Evolutionary conservation across 2,113 vertebrate genomes (phyloP), one percentile per base, ranked within the genome.

Genomic region (Cepphus grylle): DNA sequence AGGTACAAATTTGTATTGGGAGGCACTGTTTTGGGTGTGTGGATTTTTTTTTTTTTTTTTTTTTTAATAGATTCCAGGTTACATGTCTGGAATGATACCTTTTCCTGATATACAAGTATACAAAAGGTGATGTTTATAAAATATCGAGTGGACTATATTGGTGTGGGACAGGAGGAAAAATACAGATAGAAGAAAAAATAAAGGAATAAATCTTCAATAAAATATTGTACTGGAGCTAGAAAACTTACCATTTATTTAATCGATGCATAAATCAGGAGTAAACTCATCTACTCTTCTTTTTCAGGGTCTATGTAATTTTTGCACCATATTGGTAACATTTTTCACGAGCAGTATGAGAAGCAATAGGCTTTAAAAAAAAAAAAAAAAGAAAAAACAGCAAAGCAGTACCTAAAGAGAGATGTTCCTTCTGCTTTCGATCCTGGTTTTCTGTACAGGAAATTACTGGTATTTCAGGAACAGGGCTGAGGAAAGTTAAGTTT

Each of bases 341-440:
- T 61, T 80, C 11, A 79, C 0, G 0, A 69, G 4, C 4, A 53
- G n/a, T 30, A 15, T 5, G 34, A 26, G 15, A 23, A 69, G 1
- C 0, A 61, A 56, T 18, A 65, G 1, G 3, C 27, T 58, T 67
- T 2, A 16, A 66, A 29, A 36, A 55, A 56, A 20, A 25, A 23
- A 11, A 47, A 29, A 47, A 47, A 47, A 47, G 20, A 19, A 32
- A 30, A 36, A 20, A 0, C 3, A 42, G 3, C 1, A 55, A 47
- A 70, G 16, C 5, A 34, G 12, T 50, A 49, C 6, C 6, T 77
- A 43, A 17, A 14, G 11, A 59, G 15, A 62, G 17, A 38, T 18
- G 8, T 29, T 42, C 17, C 10, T 74, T 70, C 27, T 61, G 3
- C 43, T 88, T 90, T 87, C 42, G 6, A 30, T 6, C 4, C 2